Conservation (phyloP, 2,113 vertebrate genomes). For the Eclectus roratus region DNA sequence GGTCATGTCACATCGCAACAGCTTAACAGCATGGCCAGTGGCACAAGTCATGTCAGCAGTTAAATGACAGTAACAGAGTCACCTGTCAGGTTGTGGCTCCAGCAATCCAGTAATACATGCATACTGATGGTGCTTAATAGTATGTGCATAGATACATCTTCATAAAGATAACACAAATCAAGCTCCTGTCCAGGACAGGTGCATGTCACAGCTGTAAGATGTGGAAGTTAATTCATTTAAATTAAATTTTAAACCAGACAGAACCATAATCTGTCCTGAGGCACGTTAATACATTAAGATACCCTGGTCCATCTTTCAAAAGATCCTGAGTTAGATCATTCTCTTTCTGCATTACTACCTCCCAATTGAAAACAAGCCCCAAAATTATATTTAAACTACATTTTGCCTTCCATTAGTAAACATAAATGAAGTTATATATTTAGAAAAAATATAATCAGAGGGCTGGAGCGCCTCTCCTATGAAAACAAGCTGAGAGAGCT, state of each 20-base stretch:
- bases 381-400: background rate
- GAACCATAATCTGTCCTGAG: constrained; percentile 5
- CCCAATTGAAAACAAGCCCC: background rate
- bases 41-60: constrained; percentile 9
- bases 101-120: background rate
- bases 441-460: background rate
- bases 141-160: background rate
- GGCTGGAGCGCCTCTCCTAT: background rate
- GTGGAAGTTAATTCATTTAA: constrained; percentile 44
- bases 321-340: background rate
- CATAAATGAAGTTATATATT: background rate
- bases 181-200: background rate
- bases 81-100: background rate
- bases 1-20: background rate
- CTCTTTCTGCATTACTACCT: background rate
- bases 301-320: background rate
- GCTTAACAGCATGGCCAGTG: background rate
- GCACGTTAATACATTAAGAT: background rate
- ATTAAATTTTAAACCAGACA: constrained; percentile 37
- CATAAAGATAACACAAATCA: constrained; percentile 40
- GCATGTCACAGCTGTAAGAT: background rate
- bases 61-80: constrained; percentile 20
- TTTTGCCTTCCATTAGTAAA: background rate
- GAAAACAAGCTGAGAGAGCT: background rate
- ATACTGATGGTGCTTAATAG: background rate